Evolutionary conservation across 1,140 invertebrate genomes (phyloP), one percentile per base, ranked within the genome.

Genomic region (Scaptomyza graminum): DNA sequence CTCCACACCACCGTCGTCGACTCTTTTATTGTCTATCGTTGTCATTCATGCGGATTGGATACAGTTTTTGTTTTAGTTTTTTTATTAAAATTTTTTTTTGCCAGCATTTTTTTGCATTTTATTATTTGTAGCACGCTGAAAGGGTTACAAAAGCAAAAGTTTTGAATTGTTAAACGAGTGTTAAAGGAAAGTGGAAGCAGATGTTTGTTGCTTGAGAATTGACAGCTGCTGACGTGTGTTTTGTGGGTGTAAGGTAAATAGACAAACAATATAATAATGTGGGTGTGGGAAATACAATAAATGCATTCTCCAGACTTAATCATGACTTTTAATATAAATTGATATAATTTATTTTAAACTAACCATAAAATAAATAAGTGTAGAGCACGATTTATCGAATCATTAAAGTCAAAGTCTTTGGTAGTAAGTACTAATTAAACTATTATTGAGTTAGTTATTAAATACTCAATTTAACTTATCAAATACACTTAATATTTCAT

Each of bases 171-270:
- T 69, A 55, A 47, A 12, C 59, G 59, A 54, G 22, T 62, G 50
- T 50, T 59, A 62, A 69, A 69, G 66, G 59, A 69, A 69, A 69
- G 66, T 69, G 57, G 66, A 39, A 55, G 51, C 66, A 69, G 50
- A 59, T 69, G 65, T 9, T 34, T 9, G 8, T 61, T 68, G 41
- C 31, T 4, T 37, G 25, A 37, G 28, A 39, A 68, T 61, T 46
- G 65, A 47, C 47, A 61, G 49, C 39, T 15, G 39, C 15, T 34
- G 37, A 22, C 15, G 47, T 22, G 47, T 34, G 7, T 12, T 5
- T 8, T 9, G n/a, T 12, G 39, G 54, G 3, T 56, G n/a, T 15
- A 4, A 15, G 13, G 37, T 8, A 39, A 12, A 39, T 39, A 39
- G 37, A 39, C 12, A 39, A 39, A 9, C 31, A 9, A 34, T 34